phyloP scores from a whole-genome alignment of 2,797 vertebrate genomes.

The Coregonus suidteri region DNA sequence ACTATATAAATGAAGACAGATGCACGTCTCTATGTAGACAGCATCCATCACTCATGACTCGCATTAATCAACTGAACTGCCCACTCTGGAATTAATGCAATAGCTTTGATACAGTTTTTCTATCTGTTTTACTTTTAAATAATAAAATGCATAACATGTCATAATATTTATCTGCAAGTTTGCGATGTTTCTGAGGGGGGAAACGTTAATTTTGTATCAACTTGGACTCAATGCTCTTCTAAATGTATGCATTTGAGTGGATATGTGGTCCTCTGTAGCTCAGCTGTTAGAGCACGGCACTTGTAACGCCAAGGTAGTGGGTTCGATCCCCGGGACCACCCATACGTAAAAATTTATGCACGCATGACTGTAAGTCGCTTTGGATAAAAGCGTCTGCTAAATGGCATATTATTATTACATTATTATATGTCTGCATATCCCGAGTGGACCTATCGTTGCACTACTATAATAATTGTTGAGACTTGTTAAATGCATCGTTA shows the following conservation, averaged over 20 bases:
- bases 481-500: constrained; percentile 3
- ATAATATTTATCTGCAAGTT: background rate
- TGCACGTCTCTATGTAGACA: constrained; percentile 27
- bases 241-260: background rate
- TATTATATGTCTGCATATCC: background rate
- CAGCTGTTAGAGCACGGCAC: too few relatives aligned
- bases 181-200: background rate
- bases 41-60: constrained; percentile 48
- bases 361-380: too few relatives aligned
- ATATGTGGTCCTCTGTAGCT: too few relatives aligned
- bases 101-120: constrained; percentile 21
- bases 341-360: too few relatives aligned
- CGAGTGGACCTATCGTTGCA: background rate
- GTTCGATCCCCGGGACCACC: too few relatives aligned
- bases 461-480: background rate
- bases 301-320: too few relatives aligned
- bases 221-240: background rate
- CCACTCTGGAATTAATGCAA: constrained; percentile 19
- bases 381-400: too few relatives aligned
- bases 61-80: constrained; percentile 45
- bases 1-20: constrained; percentile 32
- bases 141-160: background rate
- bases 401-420: too few relatives aligned
- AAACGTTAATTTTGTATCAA: background rate
- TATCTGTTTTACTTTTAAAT: constrained; percentile 6